Evolutionary conservation across 2,113 vertebrate species (phyloP).

Genomic region (Ahaetulla prasina): DNA sequence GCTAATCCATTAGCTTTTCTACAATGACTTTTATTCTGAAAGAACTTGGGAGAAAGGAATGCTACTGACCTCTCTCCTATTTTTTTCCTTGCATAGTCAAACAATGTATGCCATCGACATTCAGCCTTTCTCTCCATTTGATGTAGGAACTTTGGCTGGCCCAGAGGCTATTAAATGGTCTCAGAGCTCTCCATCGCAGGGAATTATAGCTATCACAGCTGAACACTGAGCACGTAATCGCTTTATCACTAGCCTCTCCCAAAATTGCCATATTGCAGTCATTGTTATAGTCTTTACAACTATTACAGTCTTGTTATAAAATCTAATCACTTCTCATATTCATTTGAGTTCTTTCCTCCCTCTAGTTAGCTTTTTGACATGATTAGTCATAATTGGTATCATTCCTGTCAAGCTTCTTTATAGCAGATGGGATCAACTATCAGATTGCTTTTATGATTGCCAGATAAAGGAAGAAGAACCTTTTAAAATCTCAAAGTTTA

Average conservation of each 20-base stretch:
- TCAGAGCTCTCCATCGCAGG: background rate
- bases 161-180: background rate
- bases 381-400: slow-evolving; percentile 28
- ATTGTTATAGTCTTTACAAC: slow-evolving; percentile 23
- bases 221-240: background rate
- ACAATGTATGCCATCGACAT: background rate
- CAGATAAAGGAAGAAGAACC: slow-evolving; percentile 26
- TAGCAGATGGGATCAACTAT: slow-evolving; percentile 32
- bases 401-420: slow-evolving; percentile 31
- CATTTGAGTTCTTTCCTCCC: slow-evolving; percentile 6
- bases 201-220: background rate
- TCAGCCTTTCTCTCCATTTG: background rate
- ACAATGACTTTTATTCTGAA: background rate
- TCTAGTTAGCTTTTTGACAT: slow-evolving; percentile 21
- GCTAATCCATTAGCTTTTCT: background rate
- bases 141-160: background rate
- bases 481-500: background rate
- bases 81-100: background rate
- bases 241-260: background rate
- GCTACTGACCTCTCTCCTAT: background rate
- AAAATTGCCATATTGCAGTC: background rate
- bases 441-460: slow-evolving; percentile 19
- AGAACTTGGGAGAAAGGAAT: background rate
- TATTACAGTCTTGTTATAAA: background rate
- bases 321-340: slow-evolving; percentile 18